Conservation (phyloP, 30 jellyfish, hydroid and myxozoan genomes). For the Cassiopea xamachana region DNA sequence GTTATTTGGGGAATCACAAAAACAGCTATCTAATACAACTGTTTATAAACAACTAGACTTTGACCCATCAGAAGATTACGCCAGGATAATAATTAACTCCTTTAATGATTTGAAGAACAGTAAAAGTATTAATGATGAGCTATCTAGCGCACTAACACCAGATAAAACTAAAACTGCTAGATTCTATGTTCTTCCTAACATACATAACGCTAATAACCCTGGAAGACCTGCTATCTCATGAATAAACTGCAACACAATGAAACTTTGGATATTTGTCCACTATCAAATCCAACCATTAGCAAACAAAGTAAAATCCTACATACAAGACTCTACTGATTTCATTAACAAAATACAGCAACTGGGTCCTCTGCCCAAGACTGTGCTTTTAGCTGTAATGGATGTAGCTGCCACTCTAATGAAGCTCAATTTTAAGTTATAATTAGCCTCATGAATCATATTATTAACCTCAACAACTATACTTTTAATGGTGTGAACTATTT, state of each 20-base stretch:
- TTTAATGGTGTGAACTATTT: conserved; percentile 17
- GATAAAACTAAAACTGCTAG: conserved; percentile 22
- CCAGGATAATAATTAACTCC: background rate
- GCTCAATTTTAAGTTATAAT: background rate
- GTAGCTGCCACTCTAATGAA: conserved; percentile 1
- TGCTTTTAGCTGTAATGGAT: conserved; percentile 1
- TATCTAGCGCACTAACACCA: background rate
- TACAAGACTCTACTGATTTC: conserved; percentile 6
- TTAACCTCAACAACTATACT: background rate
- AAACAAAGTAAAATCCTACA: conserved; percentile 3
- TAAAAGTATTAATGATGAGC: conserved; percentile 7
- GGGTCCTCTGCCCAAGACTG: conserved; percentile 9
- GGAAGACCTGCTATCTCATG: conserved; percentile 16
- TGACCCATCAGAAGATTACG: conserved; percentile 14
- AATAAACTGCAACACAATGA: conserved; percentile 13
- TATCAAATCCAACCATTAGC: conserved; percentile 25
- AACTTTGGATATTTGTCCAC: conserved; percentile 13
- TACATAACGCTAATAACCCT: conserved; percentile 6
- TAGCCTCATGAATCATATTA: background rate
- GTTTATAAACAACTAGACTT: background rate
- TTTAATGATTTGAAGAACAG: conserved; percentile 4
- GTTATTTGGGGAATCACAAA: conserved; percentile 37
- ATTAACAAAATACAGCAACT: background rate
- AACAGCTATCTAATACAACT: background rate
- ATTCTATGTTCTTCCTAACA: conserved; percentile 16